Conservation (phyloP, 2,797 vertebrate species). For the Trichosurus vulpecula region DNA sequence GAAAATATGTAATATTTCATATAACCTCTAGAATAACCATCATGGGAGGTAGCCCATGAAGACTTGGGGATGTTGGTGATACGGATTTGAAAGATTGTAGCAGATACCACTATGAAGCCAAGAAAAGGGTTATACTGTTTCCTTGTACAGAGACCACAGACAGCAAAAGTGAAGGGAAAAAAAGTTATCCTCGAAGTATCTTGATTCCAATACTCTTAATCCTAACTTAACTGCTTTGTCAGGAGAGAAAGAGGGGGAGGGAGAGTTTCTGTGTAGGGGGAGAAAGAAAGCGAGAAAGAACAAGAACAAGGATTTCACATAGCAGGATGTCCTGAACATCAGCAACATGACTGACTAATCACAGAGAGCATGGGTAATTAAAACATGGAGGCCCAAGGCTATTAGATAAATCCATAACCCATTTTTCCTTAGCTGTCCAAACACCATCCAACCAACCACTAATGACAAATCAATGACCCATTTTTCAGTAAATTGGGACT, state of each 20-base stretch:
- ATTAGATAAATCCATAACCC: constrained; percentile 68
- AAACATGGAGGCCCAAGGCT: constrained; percentile 46
- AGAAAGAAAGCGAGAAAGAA: neutral
- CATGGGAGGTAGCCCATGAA: neutral
- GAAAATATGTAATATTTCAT: neutral
- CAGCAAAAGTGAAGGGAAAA: neutral
- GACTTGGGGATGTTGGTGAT: neutral
- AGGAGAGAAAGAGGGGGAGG: neutral
- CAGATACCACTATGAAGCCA: neutral
- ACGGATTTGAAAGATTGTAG: neutral
- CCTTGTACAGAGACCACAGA: neutral
- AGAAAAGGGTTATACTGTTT: neutral
- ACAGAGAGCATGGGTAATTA: constrained; percentile 66
- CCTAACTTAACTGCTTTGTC: neutral
- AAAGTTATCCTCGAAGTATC: neutral
- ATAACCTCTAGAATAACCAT: neutral
- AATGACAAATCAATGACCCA: constrained; percentile 62
- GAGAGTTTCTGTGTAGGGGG: neutral
- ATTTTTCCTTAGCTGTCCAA: constrained; percentile 60
- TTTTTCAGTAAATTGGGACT: constrained; percentile 36
- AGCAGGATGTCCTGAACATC: constrained; percentile 3
- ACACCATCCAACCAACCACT: constrained; percentile 60
- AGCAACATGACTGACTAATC: neutral
- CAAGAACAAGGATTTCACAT: constrained; percentile 1
- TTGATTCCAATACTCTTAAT: constrained; percentile 11